These are phyloP conservation scores for Ceyx margarethae DNA, from an alignment of 2,113 vertebrate genomes.

Conservation along the genomic window DNA sequence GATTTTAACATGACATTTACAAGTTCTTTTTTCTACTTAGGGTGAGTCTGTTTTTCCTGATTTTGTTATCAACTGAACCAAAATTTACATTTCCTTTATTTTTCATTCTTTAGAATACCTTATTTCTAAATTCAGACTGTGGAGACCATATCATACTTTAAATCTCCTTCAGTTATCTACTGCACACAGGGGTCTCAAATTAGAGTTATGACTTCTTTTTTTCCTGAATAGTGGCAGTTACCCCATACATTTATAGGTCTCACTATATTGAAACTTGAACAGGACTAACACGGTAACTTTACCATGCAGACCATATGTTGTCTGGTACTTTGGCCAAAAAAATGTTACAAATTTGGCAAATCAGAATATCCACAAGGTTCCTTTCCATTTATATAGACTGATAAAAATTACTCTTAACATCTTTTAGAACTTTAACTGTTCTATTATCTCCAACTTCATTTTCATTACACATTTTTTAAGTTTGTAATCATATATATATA, in stretches of 20 bases:
- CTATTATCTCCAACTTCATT: background rate
- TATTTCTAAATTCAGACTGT: background rate
- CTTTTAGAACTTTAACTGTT: background rate
- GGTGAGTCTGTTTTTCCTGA: background rate
- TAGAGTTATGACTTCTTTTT: background rate
- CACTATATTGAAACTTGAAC: background rate
- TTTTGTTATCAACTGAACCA: background rate
- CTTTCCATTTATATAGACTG: background rate
- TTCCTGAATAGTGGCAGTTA: background rate
- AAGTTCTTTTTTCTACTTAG: background rate
- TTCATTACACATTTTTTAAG: slow-evolving; percentile 23
- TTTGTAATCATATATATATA: background rate
- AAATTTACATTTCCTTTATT: background rate
- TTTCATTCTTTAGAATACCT: background rate
- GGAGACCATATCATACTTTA: background rate
- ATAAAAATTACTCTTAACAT: slow-evolving; percentile 3
- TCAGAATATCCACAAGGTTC: background rate
- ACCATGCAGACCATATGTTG: background rate
- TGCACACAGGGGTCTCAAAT: background rate
- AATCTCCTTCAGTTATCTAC: background rate
- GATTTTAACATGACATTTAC: background rate
- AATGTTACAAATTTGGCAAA: background rate
- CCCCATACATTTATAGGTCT: background rate
- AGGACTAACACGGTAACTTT: background rate
- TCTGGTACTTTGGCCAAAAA: background rate